A percentile compares a stretch with the other conserved stretches of the same genome.
Conservation (phyloP, 2,113 vertebrate genomes). For the Actenoides lindsayi region DNA sequence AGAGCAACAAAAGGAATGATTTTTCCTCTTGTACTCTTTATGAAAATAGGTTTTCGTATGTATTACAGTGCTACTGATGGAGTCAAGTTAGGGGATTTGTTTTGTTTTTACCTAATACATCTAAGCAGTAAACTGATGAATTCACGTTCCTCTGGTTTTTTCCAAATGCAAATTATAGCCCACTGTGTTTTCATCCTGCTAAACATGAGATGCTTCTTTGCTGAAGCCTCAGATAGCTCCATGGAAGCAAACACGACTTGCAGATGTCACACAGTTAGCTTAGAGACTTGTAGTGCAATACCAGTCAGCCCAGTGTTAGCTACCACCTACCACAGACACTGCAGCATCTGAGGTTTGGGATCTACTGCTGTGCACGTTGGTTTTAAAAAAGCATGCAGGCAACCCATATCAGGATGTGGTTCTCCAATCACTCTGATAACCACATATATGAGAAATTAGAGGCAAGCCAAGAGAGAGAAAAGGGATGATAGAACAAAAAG, state of each 20-base stretch:
- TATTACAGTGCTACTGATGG: background rate
- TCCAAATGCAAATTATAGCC: background rate
- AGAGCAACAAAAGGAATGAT: background rate
- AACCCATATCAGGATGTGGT: accelerated
- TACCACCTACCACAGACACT: background rate
- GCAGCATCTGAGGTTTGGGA: background rate
- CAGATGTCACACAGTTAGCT: background rate
- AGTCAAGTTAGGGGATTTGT: background rate
- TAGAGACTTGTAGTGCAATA: background rate
- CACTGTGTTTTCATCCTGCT: background rate
- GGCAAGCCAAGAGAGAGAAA: background rate
- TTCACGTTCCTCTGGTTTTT: background rate
- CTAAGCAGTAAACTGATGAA: background rate
- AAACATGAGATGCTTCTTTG: background rate
- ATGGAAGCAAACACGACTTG: background rate
- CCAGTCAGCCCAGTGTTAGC: background rate
- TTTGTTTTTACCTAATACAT: background rate
- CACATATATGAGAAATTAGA: background rate
- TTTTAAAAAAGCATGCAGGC: background rate
- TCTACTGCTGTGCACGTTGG: background rate
- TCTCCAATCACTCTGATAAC: background rate
- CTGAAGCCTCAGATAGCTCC: background rate
- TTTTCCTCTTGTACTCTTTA: background rate
- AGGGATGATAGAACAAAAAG: background rate
- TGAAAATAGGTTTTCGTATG: background rate